Conservation (phyloP, 1,140 invertebrate genomes). For the Trypoxylus dichotomus region DNA sequence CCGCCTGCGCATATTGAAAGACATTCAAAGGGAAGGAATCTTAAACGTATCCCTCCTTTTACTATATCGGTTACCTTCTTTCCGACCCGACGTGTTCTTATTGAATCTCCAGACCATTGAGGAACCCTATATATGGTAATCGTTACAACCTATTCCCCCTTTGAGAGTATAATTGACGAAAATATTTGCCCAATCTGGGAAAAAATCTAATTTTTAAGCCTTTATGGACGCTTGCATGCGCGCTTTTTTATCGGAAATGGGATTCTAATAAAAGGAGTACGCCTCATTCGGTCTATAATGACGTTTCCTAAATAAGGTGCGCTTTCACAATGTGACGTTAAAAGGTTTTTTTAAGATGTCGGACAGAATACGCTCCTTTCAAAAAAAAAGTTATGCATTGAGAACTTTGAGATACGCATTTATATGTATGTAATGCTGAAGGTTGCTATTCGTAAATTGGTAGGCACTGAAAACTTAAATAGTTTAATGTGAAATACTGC, state of each 20-base stretch:
- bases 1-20: slow-evolving; percentile 18
- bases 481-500: too few species aligned
- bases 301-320: too few species aligned
- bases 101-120: not conserved
- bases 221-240: not conserved
- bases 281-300: not conserved
- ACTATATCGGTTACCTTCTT: not conserved
- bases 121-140: not conserved
- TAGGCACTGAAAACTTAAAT: too few species aligned
- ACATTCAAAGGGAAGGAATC: slow-evolving; percentile 21
- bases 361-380: too few species aligned
- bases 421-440: too few species aligned
- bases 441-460: too few species aligned
- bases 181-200: slow-evolving; percentile 15
- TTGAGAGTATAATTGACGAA: slow-evolving; percentile 18
- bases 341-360: too few species aligned
- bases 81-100: not conserved
- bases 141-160: not conserved
- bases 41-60: not conserved
- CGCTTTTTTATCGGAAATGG: not conserved
- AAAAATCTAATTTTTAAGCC: slow-evolving; percentile 12
- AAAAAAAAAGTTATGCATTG: too few species aligned
- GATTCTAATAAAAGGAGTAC: not conserved
- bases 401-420: too few species aligned
- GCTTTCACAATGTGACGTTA: too few species aligned